Evolutionary conservation across 2,797 vertebrate species (phyloP), one percentile per base, ranked within the genome.

Genomic region (Otus scops): DNA sequence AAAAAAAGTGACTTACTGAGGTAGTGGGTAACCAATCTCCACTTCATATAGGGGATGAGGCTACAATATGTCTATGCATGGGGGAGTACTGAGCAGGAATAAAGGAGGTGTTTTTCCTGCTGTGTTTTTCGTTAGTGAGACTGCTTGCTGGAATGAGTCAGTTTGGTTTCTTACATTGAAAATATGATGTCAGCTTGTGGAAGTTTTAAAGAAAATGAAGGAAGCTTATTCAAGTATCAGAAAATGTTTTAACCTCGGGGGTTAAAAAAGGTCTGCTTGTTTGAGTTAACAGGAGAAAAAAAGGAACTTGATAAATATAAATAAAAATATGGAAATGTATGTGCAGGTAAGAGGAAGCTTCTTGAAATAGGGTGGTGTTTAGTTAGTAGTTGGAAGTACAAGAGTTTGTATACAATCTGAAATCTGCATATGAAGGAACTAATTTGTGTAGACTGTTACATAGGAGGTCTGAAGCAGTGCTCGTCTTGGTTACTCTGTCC

Each of bases 381-480:
- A 89, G 39, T 38, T 36, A 76, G 59, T 21, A 82, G 65, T 10
- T 87, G 43, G 10, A 56, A 73, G 20, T 59, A 10, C 12, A 47
- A 56, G 4, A 57, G 14, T 3, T 53, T 48, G 32, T 64, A 2
- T 65, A 43, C 54, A 71, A 77, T 14, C 30, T 80, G 38, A 11
- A 54, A 23, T 90, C 38, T n/a, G 21, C 64, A 70, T 54, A 14
- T 12, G 39, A 56, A 60, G 32, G 10, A 68, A 30, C 7, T 34
- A 19, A 50, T 63, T 60, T 67, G 10, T 69, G 18, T 36, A 43
- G 26, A 15, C 12, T 75, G 7, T 73, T 86, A 28, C 1, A 12
- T 2, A 26, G 34, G n/a, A 45, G 4, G 7, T 51, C 0, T 3
- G 57, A 70, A 84, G 27, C 0, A 2, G 28, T 27, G 23, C n/a